Evolutionary conservation across 2,113 vertebrate genomes (phyloP), one percentile per base, ranked within the genome.

Genomic region (Rhadina sibilatrix): DNA sequence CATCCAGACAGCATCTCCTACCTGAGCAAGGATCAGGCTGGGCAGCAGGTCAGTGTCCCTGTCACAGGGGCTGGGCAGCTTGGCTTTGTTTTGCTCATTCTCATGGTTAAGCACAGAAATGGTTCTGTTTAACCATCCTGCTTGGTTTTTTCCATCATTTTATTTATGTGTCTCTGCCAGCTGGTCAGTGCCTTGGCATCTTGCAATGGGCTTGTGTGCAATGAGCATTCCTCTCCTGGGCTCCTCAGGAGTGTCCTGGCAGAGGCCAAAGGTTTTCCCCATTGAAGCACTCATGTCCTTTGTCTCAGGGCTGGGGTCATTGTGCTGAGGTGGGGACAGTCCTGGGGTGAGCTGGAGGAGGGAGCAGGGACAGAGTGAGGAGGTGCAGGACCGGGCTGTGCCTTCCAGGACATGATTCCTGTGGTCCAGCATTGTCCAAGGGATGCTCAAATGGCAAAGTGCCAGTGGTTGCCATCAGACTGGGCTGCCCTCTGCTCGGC

Each of bases 101-200:
- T 87, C 12, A 3, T 13, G 4, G 18, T 49, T 82, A 57, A 33
- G 35, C 77, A 53, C 61, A 71, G 47, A 74, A 66, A 50, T 16
- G 25, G 30, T 40, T 75, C 69, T 88, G 19, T 61, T 87, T 53
- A 74, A 74, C 54, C 3, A 0, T 40, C 40, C 56, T 78, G 42
- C 7, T 0, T 53, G 56, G 0, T 53, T 61, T 65, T 52, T 75
- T 28, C 14, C 4, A 1, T 64, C 5, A 3, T 75, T 77, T 31
- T 56, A 44, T 56, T 56, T n/a, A 5, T 0, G 0, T 19, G 10
- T 44, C 46, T 79, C 66, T 66, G 4, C 20, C 38, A 33, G 46
- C 40, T 0, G 1, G 25, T 56, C 19, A 2, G 64, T 40, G 86
- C 64, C 72, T 37, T 0, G 0, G 47, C 56, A 40, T 57, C 70